Percentiles rank a stretch among this genome's conserved stretches.
Evolutionary conservation across 1,140 invertebrate genomes (phyloP).

Genomic region (Hirudo medicinalis): DNA sequence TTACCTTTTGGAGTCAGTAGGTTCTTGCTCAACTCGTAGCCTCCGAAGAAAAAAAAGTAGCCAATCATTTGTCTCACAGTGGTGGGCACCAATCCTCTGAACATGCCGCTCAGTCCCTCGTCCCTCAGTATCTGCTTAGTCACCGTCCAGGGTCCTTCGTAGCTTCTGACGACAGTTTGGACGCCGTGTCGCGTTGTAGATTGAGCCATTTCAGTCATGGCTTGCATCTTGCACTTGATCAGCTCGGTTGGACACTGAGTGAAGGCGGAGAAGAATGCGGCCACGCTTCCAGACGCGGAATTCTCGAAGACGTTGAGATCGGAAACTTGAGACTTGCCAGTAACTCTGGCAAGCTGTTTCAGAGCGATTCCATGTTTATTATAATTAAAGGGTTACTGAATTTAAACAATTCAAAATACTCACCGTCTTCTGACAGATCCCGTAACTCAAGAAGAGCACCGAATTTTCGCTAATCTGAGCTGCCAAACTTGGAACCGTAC

Average conservation of each 20-base stretch:
- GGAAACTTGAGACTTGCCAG: constrained; percentile 25
- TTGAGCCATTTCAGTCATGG: constrained; percentile 65
- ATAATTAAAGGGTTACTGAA: background rate
- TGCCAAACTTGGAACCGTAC: constrained; percentile 62
- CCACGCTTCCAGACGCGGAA: constrained; percentile 78
- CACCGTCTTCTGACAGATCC: constrained; percentile 76
- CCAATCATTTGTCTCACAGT: constrained; percentile 93
- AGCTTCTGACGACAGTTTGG: constrained; percentile 9
- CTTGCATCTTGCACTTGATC: constrained; percentile 92
- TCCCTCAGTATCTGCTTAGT: constrained; percentile 60
- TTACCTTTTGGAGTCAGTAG: constrained; percentile 51
- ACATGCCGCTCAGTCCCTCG: constrained; percentile 72
- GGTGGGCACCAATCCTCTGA: constrained; percentile 75
- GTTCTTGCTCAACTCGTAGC: constrained; percentile 69
- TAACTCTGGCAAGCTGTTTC: background rate
- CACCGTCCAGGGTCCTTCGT: constrained; percentile 54
- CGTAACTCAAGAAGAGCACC: constrained; percentile 89
- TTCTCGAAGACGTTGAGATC: constrained; percentile 54
- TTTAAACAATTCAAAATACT: constrained; percentile 23
- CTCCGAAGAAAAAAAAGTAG: constrained; percentile 95
- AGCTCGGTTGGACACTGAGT: constrained; percentile 92
- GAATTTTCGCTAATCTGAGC: constrained; percentile 97
- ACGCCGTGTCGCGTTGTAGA: background rate
- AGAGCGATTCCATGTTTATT: background rate
- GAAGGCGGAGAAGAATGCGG: constrained; percentile 91